phyloP scores from a whole-genome alignment of 2,888 invertebrate species.

The Scaeva pyrastri region DNA sequence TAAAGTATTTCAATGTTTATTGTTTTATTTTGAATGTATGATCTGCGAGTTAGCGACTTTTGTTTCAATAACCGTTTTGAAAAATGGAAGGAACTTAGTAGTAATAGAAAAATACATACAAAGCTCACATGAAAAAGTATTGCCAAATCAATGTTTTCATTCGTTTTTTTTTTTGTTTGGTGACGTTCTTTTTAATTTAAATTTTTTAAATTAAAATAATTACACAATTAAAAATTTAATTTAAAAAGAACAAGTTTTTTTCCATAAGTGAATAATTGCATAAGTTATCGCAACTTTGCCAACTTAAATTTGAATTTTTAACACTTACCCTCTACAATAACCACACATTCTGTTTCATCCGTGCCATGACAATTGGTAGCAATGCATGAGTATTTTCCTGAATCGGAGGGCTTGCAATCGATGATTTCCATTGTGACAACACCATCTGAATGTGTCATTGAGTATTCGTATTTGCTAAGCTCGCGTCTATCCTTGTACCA shows the following conservation, averaged over 20 bases:
- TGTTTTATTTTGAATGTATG: conserved; percentile 6
- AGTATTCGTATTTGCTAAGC: conserved; percentile 94
- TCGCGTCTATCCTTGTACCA: conserved; percentile 97
- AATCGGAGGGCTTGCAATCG: conserved; percentile 96
- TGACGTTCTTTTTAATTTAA: conserved; percentile 10
- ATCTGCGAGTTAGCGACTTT: conserved; percentile 18
- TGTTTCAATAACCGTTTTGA: neutral
- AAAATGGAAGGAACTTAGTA: conserved; percentile 5
- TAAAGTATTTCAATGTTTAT: conserved; percentile 23
- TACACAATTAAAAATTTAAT: neutral
- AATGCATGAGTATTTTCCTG: conserved; percentile 97
- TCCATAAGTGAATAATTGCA: neutral
- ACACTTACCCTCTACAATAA: conserved; percentile 95
- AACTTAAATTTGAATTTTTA: neutral
- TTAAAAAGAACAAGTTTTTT: neutral
- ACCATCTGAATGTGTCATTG: conserved; percentile 96
- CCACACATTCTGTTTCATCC: conserved; percentile 97
- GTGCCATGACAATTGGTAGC: conserved; percentile 97
- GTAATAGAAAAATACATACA: conserved; percentile 50
- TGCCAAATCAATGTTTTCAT: conserved; percentile 38
- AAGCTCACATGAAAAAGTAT: conserved; percentile 51
- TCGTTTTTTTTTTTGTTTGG: neutral
- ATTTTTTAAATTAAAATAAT: neutral
- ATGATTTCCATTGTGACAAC: conserved; percentile 98
- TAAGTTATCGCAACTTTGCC: neutral